These are phyloP conservation scores for Leptodactylus fallax DNA, from an alignment of 2,797 vertebrate species.

Conservation along the genomic window DNA sequence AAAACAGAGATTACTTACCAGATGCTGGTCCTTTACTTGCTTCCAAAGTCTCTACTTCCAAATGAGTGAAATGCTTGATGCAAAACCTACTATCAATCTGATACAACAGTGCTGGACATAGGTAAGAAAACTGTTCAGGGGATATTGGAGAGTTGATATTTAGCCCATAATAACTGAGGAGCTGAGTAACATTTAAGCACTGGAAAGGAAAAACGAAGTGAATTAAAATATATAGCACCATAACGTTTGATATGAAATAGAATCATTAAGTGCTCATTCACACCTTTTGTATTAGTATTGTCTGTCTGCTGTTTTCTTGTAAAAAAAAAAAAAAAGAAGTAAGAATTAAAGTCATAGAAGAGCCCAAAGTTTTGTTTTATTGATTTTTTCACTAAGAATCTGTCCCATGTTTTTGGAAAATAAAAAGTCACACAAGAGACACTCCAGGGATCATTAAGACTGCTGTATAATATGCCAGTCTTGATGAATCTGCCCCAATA, in stretches of 20 bases:
- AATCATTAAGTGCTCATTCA: neutral
- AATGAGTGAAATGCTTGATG: conserved; percentile 88
- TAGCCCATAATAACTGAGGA: conserved; percentile 88
- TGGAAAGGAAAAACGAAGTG: conserved; percentile 70
- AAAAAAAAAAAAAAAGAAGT: neutral
- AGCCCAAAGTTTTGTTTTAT: too few species aligned
- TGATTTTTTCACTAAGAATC: too few species aligned
- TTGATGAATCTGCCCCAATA: too few species aligned
- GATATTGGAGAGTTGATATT: conserved; percentile 85
- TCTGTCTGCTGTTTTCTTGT: neutral
- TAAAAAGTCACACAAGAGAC: too few species aligned
- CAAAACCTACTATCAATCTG: conserved; percentile 95
- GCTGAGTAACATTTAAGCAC: conserved; percentile 94
- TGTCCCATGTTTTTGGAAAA: too few species aligned
- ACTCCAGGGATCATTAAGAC: too few species aligned
- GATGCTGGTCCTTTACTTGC: conserved; percentile 72
- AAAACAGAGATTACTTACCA: conserved; percentile 70
- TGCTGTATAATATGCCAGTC: too few species aligned
- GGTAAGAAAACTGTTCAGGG: conserved; percentile 86
- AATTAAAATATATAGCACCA: neutral
- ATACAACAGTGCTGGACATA: conserved; percentile 95
- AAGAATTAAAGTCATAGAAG: neutral
- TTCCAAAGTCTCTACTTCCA: conserved; percentile 79
- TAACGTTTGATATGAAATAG: neutral
- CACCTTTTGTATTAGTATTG: neutral